Conservation (phyloP, 2,113 vertebrate genomes). For the Merops nubicus region DNA sequence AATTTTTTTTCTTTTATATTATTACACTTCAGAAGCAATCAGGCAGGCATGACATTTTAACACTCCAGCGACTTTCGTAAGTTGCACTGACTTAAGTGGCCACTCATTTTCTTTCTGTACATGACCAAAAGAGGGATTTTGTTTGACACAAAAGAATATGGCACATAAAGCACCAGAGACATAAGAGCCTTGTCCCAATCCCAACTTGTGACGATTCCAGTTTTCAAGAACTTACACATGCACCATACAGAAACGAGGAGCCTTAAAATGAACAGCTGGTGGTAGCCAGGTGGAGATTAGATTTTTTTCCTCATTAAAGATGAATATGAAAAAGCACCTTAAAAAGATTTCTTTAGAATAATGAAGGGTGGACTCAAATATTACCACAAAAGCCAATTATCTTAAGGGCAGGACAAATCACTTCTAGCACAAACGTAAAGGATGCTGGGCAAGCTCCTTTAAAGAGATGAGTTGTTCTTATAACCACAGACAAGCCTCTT, state of each 20-base stretch:
- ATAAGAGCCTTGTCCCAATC: background rate
- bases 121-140: background rate
- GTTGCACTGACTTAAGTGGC: background rate
- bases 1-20: background rate
- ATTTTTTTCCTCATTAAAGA: background rate
- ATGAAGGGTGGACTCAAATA: background rate
- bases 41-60: background rate
- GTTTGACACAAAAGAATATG: background rate
- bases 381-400: background rate
- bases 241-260: background rate
- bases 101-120: background rate
- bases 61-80: background rate
- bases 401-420: background rate
- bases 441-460: background rate
- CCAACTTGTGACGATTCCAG: accelerated
- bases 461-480: background rate
- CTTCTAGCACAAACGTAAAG: background rate
- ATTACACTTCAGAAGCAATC: background rate
- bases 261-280: background rate
- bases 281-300: background rate
- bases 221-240: background rate
- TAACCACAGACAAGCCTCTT: background rate
- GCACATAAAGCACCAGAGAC: background rate
- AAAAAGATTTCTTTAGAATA: background rate
- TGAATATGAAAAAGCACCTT: background rate